Conservation (phyloP, 2,888 invertebrate species). For the Seira sanloemensis region DNA sequence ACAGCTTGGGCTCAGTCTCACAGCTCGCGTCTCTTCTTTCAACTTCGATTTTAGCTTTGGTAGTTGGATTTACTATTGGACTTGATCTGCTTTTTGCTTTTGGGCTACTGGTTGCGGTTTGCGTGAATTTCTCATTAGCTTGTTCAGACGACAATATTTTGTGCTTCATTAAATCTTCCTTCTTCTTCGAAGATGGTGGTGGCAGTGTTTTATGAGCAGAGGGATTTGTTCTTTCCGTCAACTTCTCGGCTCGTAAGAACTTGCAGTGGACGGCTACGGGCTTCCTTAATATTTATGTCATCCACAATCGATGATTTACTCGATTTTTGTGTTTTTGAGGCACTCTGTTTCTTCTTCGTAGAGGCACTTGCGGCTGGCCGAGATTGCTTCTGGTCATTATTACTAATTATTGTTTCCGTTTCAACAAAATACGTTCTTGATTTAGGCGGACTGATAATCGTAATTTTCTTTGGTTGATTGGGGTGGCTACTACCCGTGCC, state of each 20-base stretch:
- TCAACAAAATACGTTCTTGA: slow-evolving; percentile 16
- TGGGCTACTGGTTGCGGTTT: slow-evolving; percentile 9
- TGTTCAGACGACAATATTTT: slow-evolving; percentile 26
- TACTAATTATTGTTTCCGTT: slow-evolving; percentile 7
- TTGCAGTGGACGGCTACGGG: slow-evolving; percentile 50
- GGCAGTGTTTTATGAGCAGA: too few relatives aligned
- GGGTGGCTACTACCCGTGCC: neutral
- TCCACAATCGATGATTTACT: slow-evolving; percentile 25
- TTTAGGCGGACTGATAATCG: slow-evolving; percentile 37
- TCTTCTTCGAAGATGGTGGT: slow-evolving; percentile 21
- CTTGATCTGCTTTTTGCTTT: slow-evolving; percentile 32
- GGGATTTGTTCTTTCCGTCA: neutral
- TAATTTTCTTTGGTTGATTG: slow-evolving; percentile 41
- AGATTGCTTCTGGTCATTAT: neutral
- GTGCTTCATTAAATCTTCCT: slow-evolving; percentile 3
- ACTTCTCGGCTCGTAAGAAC: slow-evolving; percentile 10
- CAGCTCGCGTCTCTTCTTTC: slow-evolving; percentile 36
- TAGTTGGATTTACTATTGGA: neutral
- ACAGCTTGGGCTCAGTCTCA: slow-evolving; percentile 32
- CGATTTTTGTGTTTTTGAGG: neutral
- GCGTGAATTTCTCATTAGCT: slow-evolving; percentile 47
- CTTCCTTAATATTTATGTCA: slow-evolving; percentile 52
- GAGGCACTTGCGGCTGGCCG: neutral
- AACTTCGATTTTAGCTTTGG: slow-evolving; percentile 26
- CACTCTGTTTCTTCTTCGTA: neutral